A percentile compares a stretch with the other conserved stretches of the same genome.
Evolutionary conservation across 1,140 invertebrate genomes (phyloP).

Genomic region (Drosophila ohnishii): DNA sequence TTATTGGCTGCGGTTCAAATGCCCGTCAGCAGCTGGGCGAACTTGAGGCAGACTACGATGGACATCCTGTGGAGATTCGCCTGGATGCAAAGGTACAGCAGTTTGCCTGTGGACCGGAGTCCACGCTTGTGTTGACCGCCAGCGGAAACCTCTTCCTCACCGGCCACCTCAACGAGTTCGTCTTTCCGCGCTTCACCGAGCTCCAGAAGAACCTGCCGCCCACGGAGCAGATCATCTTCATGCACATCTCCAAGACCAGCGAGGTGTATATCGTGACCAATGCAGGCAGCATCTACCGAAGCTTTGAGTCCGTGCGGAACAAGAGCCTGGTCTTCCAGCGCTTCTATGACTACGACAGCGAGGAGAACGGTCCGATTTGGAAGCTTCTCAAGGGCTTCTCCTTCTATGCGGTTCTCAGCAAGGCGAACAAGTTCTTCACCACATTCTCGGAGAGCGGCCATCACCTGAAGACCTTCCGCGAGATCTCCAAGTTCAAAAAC

Average conservation of each 20-base stretch:
- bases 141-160: slow-evolving; percentile 73
- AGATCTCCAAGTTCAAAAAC: slow-evolving; percentile 82
- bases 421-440: slow-evolving; percentile 80
- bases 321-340: slow-evolving; percentile 81
- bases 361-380: slow-evolving; percentile 82
- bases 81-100: slow-evolving; percentile 69
- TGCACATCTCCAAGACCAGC: slow-evolving; percentile 81
- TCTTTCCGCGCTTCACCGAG: slow-evolving; percentile 78
- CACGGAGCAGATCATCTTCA: slow-evolving; percentile 77
- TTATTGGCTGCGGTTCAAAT: slow-evolving; percentile 79
- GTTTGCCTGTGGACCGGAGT: slow-evolving; percentile 73
- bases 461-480: slow-evolving; percentile 82
- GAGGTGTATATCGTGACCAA: slow-evolving; percentile 82
- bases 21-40: slow-evolving; percentile 63
- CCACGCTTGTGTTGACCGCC: slow-evolving; percentile 75
- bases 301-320: slow-evolving; percentile 73
- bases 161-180: slow-evolving; percentile 76
- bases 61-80: slow-evolving; percentile 68
- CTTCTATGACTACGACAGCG: slow-evolving; percentile 81
- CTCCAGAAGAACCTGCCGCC: slow-evolving; percentile 75
- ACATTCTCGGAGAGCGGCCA: slow-evolving; percentile 82
- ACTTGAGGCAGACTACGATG: slow-evolving; percentile 61
- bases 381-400: slow-evolving; percentile 76
- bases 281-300: slow-evolving; percentile 78
- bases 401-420: slow-evolving; percentile 78